These are phyloP conservation scores for Trypoxylus dichotomus DNA, from an alignment of 1,140 invertebrate species.

Conservation along the genomic window DNA sequence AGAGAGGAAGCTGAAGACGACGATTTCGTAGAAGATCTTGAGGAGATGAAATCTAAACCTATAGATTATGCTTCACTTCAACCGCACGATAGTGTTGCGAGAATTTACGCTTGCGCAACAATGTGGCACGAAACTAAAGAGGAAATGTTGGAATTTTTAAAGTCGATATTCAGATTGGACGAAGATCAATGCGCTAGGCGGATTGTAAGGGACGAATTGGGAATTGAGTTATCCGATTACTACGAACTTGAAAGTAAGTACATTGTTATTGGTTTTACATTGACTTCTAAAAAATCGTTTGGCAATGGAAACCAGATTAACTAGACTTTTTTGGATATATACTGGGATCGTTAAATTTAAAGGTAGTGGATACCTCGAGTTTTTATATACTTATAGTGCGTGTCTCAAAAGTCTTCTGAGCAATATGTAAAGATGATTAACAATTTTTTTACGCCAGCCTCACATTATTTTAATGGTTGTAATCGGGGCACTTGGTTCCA, in stretches of 20 bases:
- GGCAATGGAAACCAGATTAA: too few relatives aligned
- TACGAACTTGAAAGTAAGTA: constrained; percentile 85
- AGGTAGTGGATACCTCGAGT: too few relatives aligned
- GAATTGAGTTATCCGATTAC: constrained; percentile 73
- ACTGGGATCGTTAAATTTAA: too few relatives aligned
- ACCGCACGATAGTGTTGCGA: constrained; percentile 49
- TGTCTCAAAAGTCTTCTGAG: too few relatives aligned
- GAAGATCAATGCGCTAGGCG: constrained; percentile 79
- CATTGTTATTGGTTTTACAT: too few relatives aligned
- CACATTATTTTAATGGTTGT: too few relatives aligned
- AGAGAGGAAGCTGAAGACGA: constrained; percentile 6
- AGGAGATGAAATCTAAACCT: background rate
- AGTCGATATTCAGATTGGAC: constrained; percentile 75
- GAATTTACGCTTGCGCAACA: constrained; percentile 85
- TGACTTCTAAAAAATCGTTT: too few relatives aligned
- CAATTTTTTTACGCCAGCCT: too few relatives aligned
- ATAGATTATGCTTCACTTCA: background rate
- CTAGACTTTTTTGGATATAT: too few relatives aligned
- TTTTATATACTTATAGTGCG: too few relatives aligned
- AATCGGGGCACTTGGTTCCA: too few relatives aligned
- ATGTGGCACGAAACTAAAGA: constrained; percentile 90
- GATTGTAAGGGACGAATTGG: constrained; percentile 72
- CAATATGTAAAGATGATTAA: too few relatives aligned
- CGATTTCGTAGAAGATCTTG: background rate
- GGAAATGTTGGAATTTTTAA: constrained; percentile 79